These are phyloP conservation scores for Riptortus pedestris DNA, from an alignment of 1,140 invertebrate species.

Conservation along the genomic window DNA sequence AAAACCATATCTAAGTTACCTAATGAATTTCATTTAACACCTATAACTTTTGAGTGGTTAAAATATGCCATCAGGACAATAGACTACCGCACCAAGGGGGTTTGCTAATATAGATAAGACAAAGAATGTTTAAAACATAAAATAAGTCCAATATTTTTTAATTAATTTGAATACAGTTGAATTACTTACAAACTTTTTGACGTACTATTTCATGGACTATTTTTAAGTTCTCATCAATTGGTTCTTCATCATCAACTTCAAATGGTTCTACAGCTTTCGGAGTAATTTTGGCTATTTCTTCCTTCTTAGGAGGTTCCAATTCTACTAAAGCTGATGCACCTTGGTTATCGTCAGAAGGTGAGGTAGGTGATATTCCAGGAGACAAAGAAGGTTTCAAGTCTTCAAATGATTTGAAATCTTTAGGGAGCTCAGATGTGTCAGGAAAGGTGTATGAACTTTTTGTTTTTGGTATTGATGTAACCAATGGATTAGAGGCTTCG, in stretches of 20 bases:
- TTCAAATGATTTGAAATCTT: slow-evolving; percentile 22
- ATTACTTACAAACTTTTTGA: slow-evolving; percentile 43
- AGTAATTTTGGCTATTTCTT: background rate
- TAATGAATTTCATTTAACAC: too few species aligned
- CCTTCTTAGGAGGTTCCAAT: background rate
- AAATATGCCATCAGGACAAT: too few species aligned
- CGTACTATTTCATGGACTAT: slow-evolving; percentile 57
- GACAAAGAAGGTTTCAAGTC: slow-evolving; percentile 27
- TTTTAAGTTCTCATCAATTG: slow-evolving; percentile 45
- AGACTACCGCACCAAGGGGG: too few species aligned
- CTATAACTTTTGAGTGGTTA: too few species aligned
- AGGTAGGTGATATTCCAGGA: slow-evolving; percentile 28
- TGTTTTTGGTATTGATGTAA: background rate
- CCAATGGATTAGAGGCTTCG: background rate
- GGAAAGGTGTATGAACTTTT: slow-evolving; percentile 7
- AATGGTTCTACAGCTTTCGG: background rate
- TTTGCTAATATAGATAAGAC: too few species aligned
- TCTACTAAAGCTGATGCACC: slow-evolving; percentile 13
- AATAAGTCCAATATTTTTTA: too few species aligned
- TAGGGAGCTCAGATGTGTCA: background rate
- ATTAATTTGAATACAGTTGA: too few species aligned
- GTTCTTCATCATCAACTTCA: background rate
- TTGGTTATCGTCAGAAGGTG: slow-evolving; percentile 9
- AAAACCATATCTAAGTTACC: too few species aligned
- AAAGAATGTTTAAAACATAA: too few species aligned